Evolutionary conservation across 2,113 vertebrate genomes (phyloP).

Genomic region (Hemibagrus wyckioides): DNA sequence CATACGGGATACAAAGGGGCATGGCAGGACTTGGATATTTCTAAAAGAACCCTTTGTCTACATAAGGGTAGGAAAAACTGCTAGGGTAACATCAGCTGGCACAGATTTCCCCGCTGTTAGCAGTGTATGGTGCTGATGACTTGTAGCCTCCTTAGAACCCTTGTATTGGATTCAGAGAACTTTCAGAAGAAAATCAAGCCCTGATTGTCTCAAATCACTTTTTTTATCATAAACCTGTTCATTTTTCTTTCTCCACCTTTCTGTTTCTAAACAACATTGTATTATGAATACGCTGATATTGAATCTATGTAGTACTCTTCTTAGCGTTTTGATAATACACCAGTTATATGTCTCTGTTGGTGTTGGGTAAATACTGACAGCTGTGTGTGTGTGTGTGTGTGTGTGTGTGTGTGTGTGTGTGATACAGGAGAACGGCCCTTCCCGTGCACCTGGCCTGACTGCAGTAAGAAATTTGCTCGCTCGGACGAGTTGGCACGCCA

Average conservation of each 20-base stretch:
- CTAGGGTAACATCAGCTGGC: constrained; percentile 53
- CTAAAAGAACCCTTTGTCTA: constrained; percentile 50
- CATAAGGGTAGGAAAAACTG: constrained; percentile 47
- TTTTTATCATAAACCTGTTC: background rate
- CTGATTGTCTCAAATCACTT: background rate
- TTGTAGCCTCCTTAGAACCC: constrained; percentile 48
- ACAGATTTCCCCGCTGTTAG: background rate
- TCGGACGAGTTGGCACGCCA: constrained; percentile 96
- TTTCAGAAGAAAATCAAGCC: constrained; percentile 10
- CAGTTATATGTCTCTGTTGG: constrained; percentile 27
- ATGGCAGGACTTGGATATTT: constrained; percentile 7
- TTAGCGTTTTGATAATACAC: constrained; percentile 24
- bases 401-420: constrained; percentile 47
- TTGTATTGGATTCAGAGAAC: constrained; percentile 27
- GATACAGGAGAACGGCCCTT: constrained; percentile 91
- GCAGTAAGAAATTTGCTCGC: constrained; percentile 96
- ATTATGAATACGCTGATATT: background rate
- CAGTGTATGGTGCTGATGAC: constrained; percentile 34
- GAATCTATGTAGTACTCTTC: constrained; percentile 5
- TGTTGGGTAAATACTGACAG: constrained; percentile 45
- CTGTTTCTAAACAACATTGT: background rate
- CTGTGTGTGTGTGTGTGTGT: constrained; percentile 46
- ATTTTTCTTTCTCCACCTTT: background rate
- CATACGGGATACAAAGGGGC: constrained; percentile 36
- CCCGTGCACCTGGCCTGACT: constrained; percentile 93